Evolutionary conservation across 2,888 invertebrate species (phyloP).

Genomic region (Sisyra nigra): DNA sequence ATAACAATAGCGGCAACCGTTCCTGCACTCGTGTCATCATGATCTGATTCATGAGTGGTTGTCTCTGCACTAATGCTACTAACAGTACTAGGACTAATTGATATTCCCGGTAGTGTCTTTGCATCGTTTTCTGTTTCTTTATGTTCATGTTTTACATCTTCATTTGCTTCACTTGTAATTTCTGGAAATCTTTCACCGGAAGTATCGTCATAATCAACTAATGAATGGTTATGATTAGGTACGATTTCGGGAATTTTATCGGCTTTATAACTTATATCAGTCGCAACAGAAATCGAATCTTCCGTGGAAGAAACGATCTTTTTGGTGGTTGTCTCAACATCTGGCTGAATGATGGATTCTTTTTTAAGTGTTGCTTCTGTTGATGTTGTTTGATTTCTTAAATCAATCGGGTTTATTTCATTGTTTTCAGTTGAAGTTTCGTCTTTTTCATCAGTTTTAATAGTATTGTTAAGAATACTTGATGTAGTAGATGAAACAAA

Average conservation of each 20-base stretch:
- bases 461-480: slow-evolving; percentile 15
- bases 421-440: slow-evolving; percentile 17
- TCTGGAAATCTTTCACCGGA: slow-evolving; percentile 3
- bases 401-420: slow-evolving; percentile 23
- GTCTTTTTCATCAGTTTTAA: slow-evolving; percentile 15
- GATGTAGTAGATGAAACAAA: slow-evolving; percentile 17
- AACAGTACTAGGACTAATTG: slow-evolving; percentile 22
- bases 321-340: slow-evolving; percentile 7
- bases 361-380: slow-evolving; percentile 10
- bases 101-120: slow-evolving; percentile 8
- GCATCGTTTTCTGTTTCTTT: slow-evolving; percentile 10
- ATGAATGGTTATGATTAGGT: slow-evolving; percentile 4
- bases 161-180: slow-evolving; percentile 6
- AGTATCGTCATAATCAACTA: slow-evolving; percentile 2
- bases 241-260: slow-evolving; percentile 7
- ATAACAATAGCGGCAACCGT: slow-evolving; percentile 69
- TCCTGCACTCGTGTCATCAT: slow-evolving; percentile 36
- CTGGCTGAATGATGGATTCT: slow-evolving; percentile 9
- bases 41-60: slow-evolving; percentile 19
- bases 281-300: neutral
- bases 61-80: slow-evolving; percentile 20
- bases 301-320: neutral
- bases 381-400: slow-evolving; percentile 17
- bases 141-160: slow-evolving; percentile 8
- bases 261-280: slow-evolving; percentile 9